Conservation (phyloP, 30 jellyfish, hydroid and myxozoan genomes). For the Nemopilema nomurai region DNA sequence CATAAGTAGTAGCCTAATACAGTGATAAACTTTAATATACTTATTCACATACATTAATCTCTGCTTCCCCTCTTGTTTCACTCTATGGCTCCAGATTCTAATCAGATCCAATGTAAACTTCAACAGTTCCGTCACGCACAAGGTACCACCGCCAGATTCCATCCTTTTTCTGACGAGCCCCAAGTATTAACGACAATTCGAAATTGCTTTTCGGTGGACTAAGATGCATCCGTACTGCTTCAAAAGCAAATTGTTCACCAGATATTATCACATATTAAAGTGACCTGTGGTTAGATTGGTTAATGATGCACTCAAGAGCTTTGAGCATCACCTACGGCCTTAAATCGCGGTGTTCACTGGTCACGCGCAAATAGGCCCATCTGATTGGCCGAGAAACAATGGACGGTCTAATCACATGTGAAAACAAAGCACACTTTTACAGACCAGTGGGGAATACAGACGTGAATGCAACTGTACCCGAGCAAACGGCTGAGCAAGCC, state of each 20-base stretch:
- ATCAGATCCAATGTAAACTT: not conserved
- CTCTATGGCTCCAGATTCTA: not conserved
- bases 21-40: not conserved
- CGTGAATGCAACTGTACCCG: not conserved
- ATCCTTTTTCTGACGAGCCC: not conserved
- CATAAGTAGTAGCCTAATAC: too few relatives aligned
- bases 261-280: not conserved
- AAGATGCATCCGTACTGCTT: not conserved
- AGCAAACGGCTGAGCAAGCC: conserved; percentile 14
- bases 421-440: conserved; percentile 3
- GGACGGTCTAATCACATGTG: conserved; percentile 25
- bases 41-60: not conserved
- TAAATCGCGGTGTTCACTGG: conserved; percentile 53
- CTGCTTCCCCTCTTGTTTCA: not conserved
- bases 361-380: conserved; percentile 3
- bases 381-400: conserved; percentile 28
- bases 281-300: conserved; percentile 5
- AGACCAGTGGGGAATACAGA: conserved; percentile 10
- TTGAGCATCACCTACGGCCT: conserved; percentile 58
- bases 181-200: not conserved
- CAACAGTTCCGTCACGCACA: not conserved
- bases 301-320: conserved; percentile 22
- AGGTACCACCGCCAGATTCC: not conserved
- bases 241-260: not conserved
- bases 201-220: not conserved